Base-by-base conservation (phyloP, 1,140 invertebrate genomes). In the Plodia interpunctella region DNA sequence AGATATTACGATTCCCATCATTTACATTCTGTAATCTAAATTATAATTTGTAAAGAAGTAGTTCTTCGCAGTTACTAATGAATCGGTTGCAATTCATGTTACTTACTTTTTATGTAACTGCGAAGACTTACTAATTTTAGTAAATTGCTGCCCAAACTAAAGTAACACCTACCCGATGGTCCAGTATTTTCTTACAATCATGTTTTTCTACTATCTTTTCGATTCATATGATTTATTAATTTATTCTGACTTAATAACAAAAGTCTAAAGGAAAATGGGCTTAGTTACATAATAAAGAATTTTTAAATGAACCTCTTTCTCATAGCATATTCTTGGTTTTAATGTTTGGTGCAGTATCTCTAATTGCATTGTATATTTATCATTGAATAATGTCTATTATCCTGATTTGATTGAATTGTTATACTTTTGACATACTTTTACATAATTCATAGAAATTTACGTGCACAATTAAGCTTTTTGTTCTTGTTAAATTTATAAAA, bases 281-380 rank as follows among this genome's bases (percentile, higher is more conserved):
- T 88, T 85, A 80, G 74, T 72, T 76, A 25, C 6, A 78, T 75
- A 69, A 74, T 78, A 3, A 74, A 68, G 66, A 63, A 66, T 79
- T 32, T 32, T 32, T 10, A 6, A 6, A 32, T 5, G 10, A 73
- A 80, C 63, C 60, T 83, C 72, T 78, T 68, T 83, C 70, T 83
- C 79, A 81, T 80, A 81, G 78, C 74, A 83, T 86, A 79, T 73
- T 82, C 70, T 78, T 86, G 78, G 77, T 83, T 83, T 80, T 88
- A 84, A 86, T 80, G 83, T 88, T 88, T 88, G 86, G 83, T 84
- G 86, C 86, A 88, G 86, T 83, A 85, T 88, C 62, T 86, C 80
- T 88, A 80, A 85, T 88, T 76, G 80, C 86, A 88, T 87, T 88
- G 83, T 87, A 88, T 79, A 88, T 86, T n/a, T 86, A 77, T 76